Evolutionary conservation across 2,113 vertebrate genomes (phyloP).

Genomic region (Apistogramma diplotaenia): DNA sequence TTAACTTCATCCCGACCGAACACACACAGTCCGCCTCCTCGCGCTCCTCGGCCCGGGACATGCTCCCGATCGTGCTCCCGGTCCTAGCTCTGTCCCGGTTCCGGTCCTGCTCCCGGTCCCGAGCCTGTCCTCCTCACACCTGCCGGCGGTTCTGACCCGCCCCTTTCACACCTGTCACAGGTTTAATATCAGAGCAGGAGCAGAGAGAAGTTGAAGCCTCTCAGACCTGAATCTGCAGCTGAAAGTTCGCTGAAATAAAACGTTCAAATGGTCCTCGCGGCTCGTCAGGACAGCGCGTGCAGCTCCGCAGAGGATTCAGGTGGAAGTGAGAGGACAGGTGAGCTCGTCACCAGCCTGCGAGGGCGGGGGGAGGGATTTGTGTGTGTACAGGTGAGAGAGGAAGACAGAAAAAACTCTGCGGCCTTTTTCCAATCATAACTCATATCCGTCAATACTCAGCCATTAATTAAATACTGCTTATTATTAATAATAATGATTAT

Average conservation of each 20-base stretch:
- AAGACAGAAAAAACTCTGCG: not conserved
- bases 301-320: constrained; percentile 22
- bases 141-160: not conserved
- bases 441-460: not conserved
- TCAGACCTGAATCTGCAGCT: not conserved
- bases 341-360: not conserved
- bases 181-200: not conserved
- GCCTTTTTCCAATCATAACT: not conserved
- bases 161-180: not conserved
- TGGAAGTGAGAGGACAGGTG: constrained; percentile 41
- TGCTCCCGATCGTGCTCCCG: constrained; percentile 17
- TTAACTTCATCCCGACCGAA: constrained; percentile 84
- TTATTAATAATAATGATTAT: not conserved
- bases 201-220: not conserved
- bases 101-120: not conserved
- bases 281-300: not conserved
- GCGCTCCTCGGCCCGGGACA: constrained; percentile 75
- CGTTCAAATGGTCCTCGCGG: not conserved
- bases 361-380: too few species aligned
- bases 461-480: not conserved
- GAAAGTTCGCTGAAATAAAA: not conserved
- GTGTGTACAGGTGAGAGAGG: not conserved
- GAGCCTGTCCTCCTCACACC: not conserved
- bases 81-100: not conserved
- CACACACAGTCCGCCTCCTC: constrained; percentile 62